phyloP scores from a whole-genome alignment of 1,140 invertebrate genomes.

The Apis laboriosa region DNA sequence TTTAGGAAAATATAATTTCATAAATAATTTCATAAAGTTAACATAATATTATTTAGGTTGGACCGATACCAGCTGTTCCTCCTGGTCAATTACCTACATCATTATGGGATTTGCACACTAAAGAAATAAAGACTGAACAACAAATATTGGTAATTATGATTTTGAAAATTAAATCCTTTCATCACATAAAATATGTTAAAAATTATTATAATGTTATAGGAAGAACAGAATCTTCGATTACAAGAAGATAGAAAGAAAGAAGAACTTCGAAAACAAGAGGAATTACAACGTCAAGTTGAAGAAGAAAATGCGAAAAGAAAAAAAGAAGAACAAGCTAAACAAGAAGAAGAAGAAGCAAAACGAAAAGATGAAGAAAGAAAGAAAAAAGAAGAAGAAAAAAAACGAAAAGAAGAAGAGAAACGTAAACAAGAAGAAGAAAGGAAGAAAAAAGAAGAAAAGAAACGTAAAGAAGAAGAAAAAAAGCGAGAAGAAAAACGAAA shows the following conservation, averaged over 20 bases:
- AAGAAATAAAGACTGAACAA: slow-evolving; percentile 82
- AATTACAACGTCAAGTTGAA: slow-evolving; percentile 66
- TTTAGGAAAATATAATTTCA: background rate
- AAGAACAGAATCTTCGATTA: slow-evolving; percentile 79
- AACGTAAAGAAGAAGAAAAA: slow-evolving; percentile 78
- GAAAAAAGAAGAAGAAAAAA: slow-evolving; percentile 72
- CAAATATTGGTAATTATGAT: slow-evolving; percentile 78
- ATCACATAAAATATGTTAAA: background rate
- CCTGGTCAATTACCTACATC: slow-evolving; percentile 77
- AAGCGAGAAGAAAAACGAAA: slow-evolving; percentile 77
- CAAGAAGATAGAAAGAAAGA: slow-evolving; percentile 78
- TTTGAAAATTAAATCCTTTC: background rate
- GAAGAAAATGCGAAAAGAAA: slow-evolving; percentile 71
- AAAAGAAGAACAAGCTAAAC: slow-evolving; percentile 73
- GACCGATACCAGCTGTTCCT: slow-evolving; percentile 73
- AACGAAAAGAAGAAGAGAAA: slow-evolving; percentile 75
- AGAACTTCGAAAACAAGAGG: slow-evolving; percentile 73
- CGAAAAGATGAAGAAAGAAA: slow-evolving; percentile 76
- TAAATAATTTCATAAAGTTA: background rate
- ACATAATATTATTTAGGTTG: slow-evolving; percentile 66
- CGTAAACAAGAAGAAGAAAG: slow-evolving; percentile 73
- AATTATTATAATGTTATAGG: slow-evolving; percentile 66
- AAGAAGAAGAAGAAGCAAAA: slow-evolving; percentile 72
- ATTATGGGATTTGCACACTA: slow-evolving; percentile 76
- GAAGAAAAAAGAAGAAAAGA: slow-evolving; percentile 74